Percentiles rank a stretch among this genome's conserved stretches.
These are phyloP conservation scores for Panthera tigris DNA, from an alignment of 2,113 vertebrate genomes.

Conservation along the genomic window DNA sequence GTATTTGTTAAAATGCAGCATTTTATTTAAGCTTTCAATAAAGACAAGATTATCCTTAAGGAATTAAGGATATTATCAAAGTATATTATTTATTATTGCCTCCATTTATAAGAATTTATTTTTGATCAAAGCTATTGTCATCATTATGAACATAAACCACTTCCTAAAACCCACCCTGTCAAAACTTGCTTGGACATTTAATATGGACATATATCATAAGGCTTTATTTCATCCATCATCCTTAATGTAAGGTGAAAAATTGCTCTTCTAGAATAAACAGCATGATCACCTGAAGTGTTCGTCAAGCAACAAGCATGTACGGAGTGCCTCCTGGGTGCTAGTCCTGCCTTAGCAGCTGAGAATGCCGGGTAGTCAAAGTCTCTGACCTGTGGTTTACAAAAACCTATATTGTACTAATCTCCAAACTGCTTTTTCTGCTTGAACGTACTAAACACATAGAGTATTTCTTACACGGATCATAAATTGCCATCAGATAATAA, in stretches of 20 bases:
- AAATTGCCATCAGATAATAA: background rate
- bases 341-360: background rate
- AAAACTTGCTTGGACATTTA: background rate
- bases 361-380: background rate
- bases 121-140: background rate
- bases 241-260: background rate
- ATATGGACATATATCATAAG: background rate
- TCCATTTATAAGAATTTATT: constrained; percentile 16
- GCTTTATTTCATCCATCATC: background rate
- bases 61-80: background rate
- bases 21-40: constrained; percentile 3
- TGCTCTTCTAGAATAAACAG: background rate
- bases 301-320: background rate
- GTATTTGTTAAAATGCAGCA: background rate
- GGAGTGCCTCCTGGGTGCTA: background rate
- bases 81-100: background rate
- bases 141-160: background rate
- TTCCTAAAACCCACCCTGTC: background rate
- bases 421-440: background rate
- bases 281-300: background rate
- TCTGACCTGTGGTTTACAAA: background rate
- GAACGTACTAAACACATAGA: background rate
- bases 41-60: background rate
- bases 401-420: background rate
- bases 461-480: background rate